These are phyloP conservation scores for Varanus komodoensis DNA, from an alignment of 2,113 vertebrate species.

Conservation along the genomic window DNA sequence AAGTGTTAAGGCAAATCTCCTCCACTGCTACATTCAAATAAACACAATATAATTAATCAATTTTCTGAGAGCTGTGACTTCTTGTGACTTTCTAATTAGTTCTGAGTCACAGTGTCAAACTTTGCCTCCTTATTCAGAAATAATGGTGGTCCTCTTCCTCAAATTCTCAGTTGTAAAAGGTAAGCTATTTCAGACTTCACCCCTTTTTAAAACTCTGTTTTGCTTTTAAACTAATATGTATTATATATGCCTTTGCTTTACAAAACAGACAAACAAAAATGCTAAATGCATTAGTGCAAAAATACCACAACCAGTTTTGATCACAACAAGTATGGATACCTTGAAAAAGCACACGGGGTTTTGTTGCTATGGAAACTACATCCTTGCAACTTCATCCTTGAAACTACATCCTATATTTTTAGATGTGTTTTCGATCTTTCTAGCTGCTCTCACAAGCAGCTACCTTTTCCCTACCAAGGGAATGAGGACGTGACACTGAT, in stretches of 20 bases:
- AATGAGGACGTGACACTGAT: not conserved
- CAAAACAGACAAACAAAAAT: not conserved
- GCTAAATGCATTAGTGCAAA: not conserved
- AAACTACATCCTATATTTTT: slow-evolving; percentile 24
- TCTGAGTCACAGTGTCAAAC: not conserved
- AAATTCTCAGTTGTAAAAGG: not conserved
- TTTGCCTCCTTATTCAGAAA: too few species aligned
- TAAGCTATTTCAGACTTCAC: not conserved
- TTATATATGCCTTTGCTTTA: not conserved
- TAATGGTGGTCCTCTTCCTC: too few species aligned
- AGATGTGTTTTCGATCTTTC: not conserved
- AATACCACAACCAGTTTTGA: not conserved
- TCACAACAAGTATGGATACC: slow-evolving; percentile 9
- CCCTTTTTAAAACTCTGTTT: slow-evolving; percentile 3
- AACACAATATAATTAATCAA: not conserved
- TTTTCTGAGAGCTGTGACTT: not conserved
- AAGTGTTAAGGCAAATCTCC: not conserved
- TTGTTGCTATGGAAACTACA: slow-evolving; percentile 54
- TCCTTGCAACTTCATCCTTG: slow-evolving; percentile 14
- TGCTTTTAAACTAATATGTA: not conserved
- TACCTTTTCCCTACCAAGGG: not conserved
- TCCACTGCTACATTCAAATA: not conserved
- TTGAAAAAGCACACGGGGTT: slow-evolving; percentile 34
- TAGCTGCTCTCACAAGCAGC: not conserved
- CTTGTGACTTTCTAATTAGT: not conserved